These are phyloP conservation scores for Sterna hirundo DNA, from an alignment of 2,113 vertebrate species.

Conservation along the genomic window DNA sequence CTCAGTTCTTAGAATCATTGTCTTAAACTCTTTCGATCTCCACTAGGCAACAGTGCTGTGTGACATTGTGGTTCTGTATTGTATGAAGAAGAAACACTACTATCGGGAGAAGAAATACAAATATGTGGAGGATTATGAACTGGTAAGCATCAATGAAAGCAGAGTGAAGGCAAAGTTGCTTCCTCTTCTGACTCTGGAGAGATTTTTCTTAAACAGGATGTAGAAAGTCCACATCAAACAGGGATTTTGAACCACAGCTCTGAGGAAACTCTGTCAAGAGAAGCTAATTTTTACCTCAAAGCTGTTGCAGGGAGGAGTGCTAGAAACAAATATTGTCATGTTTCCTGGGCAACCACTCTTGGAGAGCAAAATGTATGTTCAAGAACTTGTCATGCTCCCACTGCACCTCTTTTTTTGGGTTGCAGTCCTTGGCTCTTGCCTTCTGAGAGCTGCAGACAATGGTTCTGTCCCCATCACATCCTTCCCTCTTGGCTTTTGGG, in stretches of 20 bases:
- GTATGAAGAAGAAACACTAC: conserved; percentile 76
- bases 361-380: not conserved
- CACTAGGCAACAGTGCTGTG: conserved; percentile 80
- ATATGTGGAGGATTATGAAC: conserved; percentile 79
- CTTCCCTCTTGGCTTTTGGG: not conserved
- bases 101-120: conserved; percentile 85
- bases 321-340: conserved; percentile 39
- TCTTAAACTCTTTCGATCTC: not conserved
- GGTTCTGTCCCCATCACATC: not conserved
- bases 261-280: not conserved
- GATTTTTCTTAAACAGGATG: not conserved
- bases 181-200: not conserved
- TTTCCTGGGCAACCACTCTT: conserved; percentile 44
- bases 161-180: not conserved
- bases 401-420: conserved; percentile 2
- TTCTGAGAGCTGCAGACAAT: not conserved
- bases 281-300: conserved; percentile 41
- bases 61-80: conserved; percentile 83
- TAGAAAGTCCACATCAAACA: not conserved
- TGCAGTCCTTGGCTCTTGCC: not conserved
- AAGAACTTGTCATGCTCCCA: not conserved
- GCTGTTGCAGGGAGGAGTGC: not conserved
- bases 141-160: conserved; percentile 50
- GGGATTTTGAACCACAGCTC: not conserved
- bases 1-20: not conserved